Percentiles rank a stretch among this genome's conserved stretches.
Conservation (phyloP, 2,797 vertebrate species). For the Takifugu ocellatus region DNA sequence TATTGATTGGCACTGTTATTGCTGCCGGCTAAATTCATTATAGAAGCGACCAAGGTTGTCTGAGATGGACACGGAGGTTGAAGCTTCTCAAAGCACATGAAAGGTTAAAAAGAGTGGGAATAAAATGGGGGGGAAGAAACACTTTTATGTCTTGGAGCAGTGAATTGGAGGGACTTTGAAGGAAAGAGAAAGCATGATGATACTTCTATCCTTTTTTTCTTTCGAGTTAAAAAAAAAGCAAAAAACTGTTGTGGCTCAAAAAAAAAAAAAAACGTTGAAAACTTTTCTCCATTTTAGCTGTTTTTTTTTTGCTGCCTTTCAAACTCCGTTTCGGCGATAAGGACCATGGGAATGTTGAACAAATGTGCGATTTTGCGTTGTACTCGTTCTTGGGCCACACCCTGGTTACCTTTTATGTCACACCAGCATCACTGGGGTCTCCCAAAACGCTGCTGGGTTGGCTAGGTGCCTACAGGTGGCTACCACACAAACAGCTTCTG, state of each 20-base stretch:
- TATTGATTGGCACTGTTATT: slow-evolving; percentile 71
- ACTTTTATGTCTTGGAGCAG: slow-evolving; percentile 34
- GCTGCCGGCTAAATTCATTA: slow-evolving; percentile 72
- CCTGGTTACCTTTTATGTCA: too few species aligned
- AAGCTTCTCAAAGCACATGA: slow-evolving; percentile 62
- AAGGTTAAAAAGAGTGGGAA: slow-evolving; percentile 49
- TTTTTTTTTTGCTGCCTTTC: not conserved
- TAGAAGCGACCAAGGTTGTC: slow-evolving; percentile 65
- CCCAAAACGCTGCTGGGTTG: too few species aligned
- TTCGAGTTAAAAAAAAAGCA: slow-evolving; percentile 7
- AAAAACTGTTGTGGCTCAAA: not conserved
- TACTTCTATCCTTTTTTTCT: slow-evolving; percentile 40
- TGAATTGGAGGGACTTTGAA: slow-evolving; percentile 34
- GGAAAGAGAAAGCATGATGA: slow-evolving; percentile 23
- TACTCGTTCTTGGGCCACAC: too few species aligned
- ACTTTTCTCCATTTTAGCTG: not conserved
- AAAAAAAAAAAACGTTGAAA: slow-evolving; percentile 10
- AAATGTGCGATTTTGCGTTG: not conserved
- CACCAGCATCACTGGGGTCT: too few species aligned
- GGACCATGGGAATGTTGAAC: slow-evolving; percentile 6
- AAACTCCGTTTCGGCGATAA: too few species aligned
- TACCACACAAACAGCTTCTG: too few species aligned
- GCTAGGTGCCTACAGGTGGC: too few species aligned
- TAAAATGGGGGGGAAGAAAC: slow-evolving; percentile 8
- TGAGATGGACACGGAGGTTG: slow-evolving; percentile 50